Conservation (phyloP, 92 coral and sea anemone genomes). For the Actinernus sp. region DNA sequence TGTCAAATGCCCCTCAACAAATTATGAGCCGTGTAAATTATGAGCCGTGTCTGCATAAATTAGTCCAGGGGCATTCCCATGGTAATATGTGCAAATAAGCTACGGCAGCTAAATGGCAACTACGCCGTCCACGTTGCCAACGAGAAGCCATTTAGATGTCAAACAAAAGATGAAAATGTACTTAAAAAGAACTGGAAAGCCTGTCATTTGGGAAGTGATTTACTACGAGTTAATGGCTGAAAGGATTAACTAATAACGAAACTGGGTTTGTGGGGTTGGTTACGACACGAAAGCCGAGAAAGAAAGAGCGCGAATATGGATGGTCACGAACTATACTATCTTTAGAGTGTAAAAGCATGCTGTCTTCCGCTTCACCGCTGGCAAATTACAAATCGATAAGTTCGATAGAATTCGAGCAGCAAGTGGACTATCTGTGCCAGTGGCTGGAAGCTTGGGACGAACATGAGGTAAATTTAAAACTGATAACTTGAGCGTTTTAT, state of each 20-base stretch:
- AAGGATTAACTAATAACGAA: no score
- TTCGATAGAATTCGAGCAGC: slow-evolving; percentile 91
- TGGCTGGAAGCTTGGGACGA: slow-evolving; percentile 95
- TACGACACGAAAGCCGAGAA: no score
- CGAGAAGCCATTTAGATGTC: slow-evolving; percentile 30
- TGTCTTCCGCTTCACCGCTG: slow-evolving; percentile 33
- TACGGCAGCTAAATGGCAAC: not conserved
- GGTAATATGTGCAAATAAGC: slow-evolving; percentile 1
- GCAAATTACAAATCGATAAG: slow-evolving; percentile 87
- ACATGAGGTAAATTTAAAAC: slow-evolving; percentile 81
- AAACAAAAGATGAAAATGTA: slow-evolving; percentile 31
- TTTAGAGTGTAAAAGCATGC: no score
- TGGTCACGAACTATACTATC: no score
- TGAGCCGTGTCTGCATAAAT: no score
- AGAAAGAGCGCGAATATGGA: no score
- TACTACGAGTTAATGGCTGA: not conserved
- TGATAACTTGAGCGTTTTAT: no score
- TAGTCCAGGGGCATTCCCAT: not conserved
- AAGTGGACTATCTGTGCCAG: slow-evolving; percentile 87
- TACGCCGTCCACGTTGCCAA: slow-evolving; percentile 23
- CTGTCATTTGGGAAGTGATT: not conserved
- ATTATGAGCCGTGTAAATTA: no score
- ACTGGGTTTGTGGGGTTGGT: no score
- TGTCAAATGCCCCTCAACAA: no score
- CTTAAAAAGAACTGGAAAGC: slow-evolving; percentile 12